Base-by-base conservation (phyloP, 2,888 invertebrate genomes). In the Coleophora flavipennella region DNA sequence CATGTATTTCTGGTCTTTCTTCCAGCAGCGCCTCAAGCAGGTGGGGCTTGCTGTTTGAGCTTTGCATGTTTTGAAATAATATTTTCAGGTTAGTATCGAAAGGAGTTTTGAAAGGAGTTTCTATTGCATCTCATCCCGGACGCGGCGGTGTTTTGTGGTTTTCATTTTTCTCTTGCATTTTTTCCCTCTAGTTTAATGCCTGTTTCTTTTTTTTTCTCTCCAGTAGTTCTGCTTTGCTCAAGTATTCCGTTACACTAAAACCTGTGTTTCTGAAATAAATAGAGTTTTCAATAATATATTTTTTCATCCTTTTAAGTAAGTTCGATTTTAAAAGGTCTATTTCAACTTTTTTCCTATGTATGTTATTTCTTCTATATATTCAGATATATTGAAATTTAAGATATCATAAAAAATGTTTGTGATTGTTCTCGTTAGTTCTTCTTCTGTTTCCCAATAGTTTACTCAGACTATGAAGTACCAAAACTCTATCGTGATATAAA, bases 271-370 rank as follows among this genome's bases (percentile, higher is more conserved):
- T 44, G n/a, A 44, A 41, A 7, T 13, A 39, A 3, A 11, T 1
- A 1, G 2, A 28, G 20, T 44, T 38, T 8, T 31, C 14, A 2
- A 43, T 26, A 28, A 43, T 38, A 14, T 38, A 43, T 14, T 43
- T 43, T 9, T 11, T 33, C 29, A 36, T 33, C 31, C 32, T 39
- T 35, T 44, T 44, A 12, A 36, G 36, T 6, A 36, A 43, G n/a
- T 26, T 43, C 40, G 2, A 43, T 40, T 33, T 29, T 38, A 1
- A 44, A 13, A 6, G 43, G 43, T 33, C 36, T 36, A n/a, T 10
- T 27, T 1, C 8, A n/a, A 10, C 41, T 38, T 14, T 34, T 34
- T 41, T n/a, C 40, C 43, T 14, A 42, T 39, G 7, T 13, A 32
- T 13, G 36, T 27, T 13, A 39, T 31, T 33, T 42, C 38, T 20